Conservation (phyloP, 2,113 vertebrate genomes). For the Ammodytes marinus region DNA sequence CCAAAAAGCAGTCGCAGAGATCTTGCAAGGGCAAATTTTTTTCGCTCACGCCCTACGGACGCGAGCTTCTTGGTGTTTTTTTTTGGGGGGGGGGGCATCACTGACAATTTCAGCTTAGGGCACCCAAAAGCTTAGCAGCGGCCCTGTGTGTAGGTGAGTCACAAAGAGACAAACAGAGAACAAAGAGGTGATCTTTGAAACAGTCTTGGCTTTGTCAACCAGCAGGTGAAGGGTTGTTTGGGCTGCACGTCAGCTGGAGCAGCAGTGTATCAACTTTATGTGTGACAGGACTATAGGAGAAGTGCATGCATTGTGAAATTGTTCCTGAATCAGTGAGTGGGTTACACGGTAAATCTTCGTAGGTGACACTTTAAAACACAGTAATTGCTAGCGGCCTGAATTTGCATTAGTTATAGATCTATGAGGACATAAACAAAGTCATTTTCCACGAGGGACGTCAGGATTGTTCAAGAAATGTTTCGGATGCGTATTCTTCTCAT, state of each 20-base stretch:
- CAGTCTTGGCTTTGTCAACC: constrained; percentile 28
- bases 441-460: constrained; percentile 19
- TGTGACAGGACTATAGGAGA: constrained; percentile 17
- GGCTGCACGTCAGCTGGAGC: constrained; percentile 20
- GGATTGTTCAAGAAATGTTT: constrained; percentile 35
- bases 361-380: constrained; percentile 52
- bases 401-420: constrained; percentile 58
- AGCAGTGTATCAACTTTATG: constrained; percentile 43
- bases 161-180: too few relatives aligned
- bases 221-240: constrained; percentile 37
- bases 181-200: constrained; percentile 22
- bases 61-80: too few relatives aligned
- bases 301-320: constrained; percentile 19
- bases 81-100: too few relatives aligned
- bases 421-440: constrained; percentile 41
- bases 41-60: too few relatives aligned
- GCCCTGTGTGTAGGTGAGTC: too few relatives aligned
- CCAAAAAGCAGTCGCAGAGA: too few relatives aligned
- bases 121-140: too few relatives aligned
- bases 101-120: too few relatives aligned
- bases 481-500: constrained; percentile 20
- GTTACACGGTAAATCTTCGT: constrained; percentile 45
- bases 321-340: constrained; percentile 17
- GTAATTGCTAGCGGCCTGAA: constrained; percentile 12
- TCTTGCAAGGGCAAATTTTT: too few relatives aligned